Conservation (phyloP, 2,113 vertebrate genomes). For the Balaenoptera acutorostrata region DNA sequence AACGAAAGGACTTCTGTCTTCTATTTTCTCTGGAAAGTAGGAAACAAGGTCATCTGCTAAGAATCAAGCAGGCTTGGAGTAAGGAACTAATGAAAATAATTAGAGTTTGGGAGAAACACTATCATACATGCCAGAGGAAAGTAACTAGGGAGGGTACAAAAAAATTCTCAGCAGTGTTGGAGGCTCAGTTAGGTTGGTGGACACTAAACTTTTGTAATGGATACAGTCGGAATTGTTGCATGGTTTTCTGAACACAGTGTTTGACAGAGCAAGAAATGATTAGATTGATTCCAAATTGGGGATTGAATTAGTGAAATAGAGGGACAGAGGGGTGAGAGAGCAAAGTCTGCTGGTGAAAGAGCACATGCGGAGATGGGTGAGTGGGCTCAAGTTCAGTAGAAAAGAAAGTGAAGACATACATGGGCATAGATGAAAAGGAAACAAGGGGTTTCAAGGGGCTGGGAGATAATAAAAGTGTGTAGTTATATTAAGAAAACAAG, state of each 20-base stretch:
- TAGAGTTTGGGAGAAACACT: neutral
- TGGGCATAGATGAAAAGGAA: neutral
- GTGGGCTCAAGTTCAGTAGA: neutral
- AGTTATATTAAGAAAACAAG: neutral
- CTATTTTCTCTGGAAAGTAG: neutral
- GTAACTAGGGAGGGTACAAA: neutral
- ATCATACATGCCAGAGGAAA: neutral
- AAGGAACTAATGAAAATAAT: neutral
- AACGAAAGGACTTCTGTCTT: neutral
- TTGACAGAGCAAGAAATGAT: neutral
- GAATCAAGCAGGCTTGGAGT: neutral
- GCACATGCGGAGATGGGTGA: neutral
- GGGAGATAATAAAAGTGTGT: neutral
- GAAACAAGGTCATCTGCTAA: neutral
- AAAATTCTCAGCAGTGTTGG: neutral
- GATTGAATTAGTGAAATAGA: neutral
- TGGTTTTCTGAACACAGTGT: neutral
- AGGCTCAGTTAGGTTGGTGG: too few species aligned
- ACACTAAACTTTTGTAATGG: neutral
- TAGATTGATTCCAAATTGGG: neutral
- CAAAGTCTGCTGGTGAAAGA: neutral
- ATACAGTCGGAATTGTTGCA: neutral
- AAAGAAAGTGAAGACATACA: neutral
- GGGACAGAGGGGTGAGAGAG: neutral
- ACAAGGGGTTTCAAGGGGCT: neutral